Evolutionary conservation across 2,888 invertebrate species (phyloP).

Genomic region (Epinotia nisella): DNA sequence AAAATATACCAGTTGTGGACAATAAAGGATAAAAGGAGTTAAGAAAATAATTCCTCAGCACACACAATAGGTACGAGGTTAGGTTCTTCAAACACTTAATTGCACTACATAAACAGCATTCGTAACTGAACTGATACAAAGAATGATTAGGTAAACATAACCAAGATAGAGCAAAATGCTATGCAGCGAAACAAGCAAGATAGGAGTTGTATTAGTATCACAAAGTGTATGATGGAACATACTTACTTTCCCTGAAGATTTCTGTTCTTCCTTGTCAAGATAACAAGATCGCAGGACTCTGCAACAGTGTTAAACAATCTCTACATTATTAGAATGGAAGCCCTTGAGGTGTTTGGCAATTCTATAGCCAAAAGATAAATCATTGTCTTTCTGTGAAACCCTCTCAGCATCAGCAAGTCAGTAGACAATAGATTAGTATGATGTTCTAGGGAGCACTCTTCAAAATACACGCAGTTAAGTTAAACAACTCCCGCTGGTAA

Average conservation of each 20-base stretch:
- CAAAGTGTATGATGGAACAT: neutral
- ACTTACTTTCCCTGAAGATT: neutral
- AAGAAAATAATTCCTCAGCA: conserved; percentile 9
- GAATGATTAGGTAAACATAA: neutral
- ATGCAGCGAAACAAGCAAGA: neutral
- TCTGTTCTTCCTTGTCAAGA: neutral
- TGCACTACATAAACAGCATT: neutral
- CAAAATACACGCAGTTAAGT: neutral
- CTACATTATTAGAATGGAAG: neutral
- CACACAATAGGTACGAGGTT: conserved; percentile 21
- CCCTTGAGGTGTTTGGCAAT: neutral
- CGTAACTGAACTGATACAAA: neutral
- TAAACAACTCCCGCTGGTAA: neutral
- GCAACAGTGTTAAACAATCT: neutral
- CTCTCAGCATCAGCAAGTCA: neutral
- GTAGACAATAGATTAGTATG: neutral
- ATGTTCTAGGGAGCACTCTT: neutral
- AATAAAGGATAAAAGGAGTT: neutral
- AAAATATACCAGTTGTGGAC: conserved; percentile 1
- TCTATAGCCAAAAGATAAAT: neutral
- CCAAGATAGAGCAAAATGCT: neutral
- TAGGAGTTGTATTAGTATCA: neutral
- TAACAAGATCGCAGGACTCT: neutral
- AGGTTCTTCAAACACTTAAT: conserved; percentile 30
- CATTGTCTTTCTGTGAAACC: neutral